phyloP scores from a whole-genome alignment of 2,113 vertebrate species.

The Poeciliopsis prolifica region DNA sequence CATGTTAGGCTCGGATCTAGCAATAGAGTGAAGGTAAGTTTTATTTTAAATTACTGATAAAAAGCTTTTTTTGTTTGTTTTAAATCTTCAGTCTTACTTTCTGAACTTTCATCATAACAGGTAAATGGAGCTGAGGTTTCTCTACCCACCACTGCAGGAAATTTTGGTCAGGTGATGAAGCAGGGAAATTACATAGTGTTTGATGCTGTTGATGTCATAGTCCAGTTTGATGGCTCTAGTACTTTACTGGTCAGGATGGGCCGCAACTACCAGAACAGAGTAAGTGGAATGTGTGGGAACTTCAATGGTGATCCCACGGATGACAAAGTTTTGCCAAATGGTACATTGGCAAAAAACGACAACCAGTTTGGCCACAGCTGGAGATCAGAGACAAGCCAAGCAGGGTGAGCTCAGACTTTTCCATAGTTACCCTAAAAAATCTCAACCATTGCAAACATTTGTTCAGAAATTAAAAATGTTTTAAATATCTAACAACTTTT shows the following conservation, averaged over 20 bases:
- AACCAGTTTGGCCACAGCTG: conserved; percentile 72
- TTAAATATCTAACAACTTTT: background rate
- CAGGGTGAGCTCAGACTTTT: conserved; percentile 51
- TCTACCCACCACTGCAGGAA: conserved; percentile 34
- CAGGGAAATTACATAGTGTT: conserved; percentile 58
- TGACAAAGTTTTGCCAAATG: conserved; percentile 71
- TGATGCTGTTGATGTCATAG: conserved; percentile 36
- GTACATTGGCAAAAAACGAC: conserved; percentile 61
- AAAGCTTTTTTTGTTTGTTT: too few relatives aligned
- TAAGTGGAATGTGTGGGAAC: conserved; percentile 77
- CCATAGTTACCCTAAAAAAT: background rate
- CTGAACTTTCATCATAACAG: conserved; percentile 39
- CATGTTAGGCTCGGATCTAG: conserved; percentile 64
- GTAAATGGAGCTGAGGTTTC: conserved; percentile 52
- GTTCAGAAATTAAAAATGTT: background rate
- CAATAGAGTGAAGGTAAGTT: conserved; percentile 60
- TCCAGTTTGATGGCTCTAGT: conserved; percentile 65
- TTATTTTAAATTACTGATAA: background rate
- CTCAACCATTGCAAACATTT: too few relatives aligned
- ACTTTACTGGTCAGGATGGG: conserved; percentile 60
- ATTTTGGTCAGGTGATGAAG: conserved; percentile 37
- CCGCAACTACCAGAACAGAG: conserved; percentile 15
- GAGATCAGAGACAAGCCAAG: conserved; percentile 59
- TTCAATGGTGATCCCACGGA: conserved; percentile 67
- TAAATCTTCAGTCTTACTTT: background rate